phyloP scores from a whole-genome alignment of 1,140 invertebrate species.

The Drosophila cardini region DNA sequence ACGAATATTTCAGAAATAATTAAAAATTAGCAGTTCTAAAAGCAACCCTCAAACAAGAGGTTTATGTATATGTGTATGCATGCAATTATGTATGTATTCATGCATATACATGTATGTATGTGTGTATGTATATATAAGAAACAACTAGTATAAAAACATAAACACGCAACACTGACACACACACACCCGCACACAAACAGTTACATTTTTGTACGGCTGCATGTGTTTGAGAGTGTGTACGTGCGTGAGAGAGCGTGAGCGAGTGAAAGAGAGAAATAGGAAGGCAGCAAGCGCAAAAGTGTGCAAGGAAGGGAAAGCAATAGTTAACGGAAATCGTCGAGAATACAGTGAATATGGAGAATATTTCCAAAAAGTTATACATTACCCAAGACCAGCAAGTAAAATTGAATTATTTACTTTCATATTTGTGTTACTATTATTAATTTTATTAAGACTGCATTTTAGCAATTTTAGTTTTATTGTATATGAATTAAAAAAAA shows the following conservation, averaged over 20 bases:
- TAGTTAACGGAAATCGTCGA: not conserved
- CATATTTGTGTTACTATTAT: too few relatives aligned
- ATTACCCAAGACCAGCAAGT: too few relatives aligned
- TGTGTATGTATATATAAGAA: not conserved
- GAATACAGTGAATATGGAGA: not conserved
- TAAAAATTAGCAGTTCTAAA: slow-evolving; percentile 7
- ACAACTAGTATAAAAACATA: slow-evolving; percentile 10
- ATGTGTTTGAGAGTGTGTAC: not conserved
- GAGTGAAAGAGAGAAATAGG: not conserved
- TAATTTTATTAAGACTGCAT: too few relatives aligned
- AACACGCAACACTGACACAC: slow-evolving; percentile 1
- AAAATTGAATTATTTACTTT: too few relatives aligned
- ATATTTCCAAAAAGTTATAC: too few relatives aligned
- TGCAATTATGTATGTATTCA: not conserved
- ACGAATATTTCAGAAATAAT: not conserved
- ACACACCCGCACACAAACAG: not conserved
- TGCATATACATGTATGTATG: slow-evolving; percentile 5
- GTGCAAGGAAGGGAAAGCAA: not conserved
- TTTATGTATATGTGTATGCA: slow-evolving; percentile 1
- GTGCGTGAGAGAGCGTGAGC: not conserved
- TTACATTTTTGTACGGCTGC: not conserved
- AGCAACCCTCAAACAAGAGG: slow-evolving; percentile 23
- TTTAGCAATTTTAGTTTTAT: too few relatives aligned
- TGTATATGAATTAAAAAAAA: too few relatives aligned
- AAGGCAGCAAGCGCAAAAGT: not conserved